phyloP scores from a whole-genome alignment of 2,888 invertebrate genomes.

The Cryptophagus acutangulus region DNA sequence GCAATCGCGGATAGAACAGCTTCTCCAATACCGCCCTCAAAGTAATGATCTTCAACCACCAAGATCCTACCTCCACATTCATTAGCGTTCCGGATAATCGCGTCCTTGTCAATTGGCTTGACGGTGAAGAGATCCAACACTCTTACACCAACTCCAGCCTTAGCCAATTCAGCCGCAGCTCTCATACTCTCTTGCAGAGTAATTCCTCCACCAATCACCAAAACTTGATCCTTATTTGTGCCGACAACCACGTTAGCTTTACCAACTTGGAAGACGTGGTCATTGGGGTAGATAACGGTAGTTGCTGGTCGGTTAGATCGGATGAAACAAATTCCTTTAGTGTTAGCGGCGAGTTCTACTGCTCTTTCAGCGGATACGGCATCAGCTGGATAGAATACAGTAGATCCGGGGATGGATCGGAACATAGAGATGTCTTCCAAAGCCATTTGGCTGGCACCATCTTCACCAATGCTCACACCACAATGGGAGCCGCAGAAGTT shows the following conservation, averaged over 20 bases:
- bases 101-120: constrained; percentile 81
- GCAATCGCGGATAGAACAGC: constrained; percentile 79
- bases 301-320: constrained; percentile 91
- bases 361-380: constrained; percentile 92
- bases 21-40: constrained; percentile 91
- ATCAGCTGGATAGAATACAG: constrained; percentile 78
- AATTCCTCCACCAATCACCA: constrained; percentile 85
- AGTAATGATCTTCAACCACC: constrained; percentile 95
- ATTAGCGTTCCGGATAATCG: constrained; percentile 66
- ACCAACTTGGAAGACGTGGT: constrained; percentile 75
- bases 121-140: constrained; percentile 91
- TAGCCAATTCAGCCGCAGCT: constrained; percentile 69
- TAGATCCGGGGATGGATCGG: constrained; percentile 78
- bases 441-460: constrained; percentile 99
- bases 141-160: constrained; percentile 63
- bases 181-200: constrained; percentile 82
- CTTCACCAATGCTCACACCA: constrained; percentile 97
- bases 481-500: constrained; percentile 96
- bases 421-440: constrained; percentile 96
- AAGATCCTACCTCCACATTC: constrained; percentile 73
- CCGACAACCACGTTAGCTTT: constrained; percentile 71
- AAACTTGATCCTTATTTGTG: constrained; percentile 66
- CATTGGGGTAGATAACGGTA: constrained; percentile 75
- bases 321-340: constrained; percentile 83
- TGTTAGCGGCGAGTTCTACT: constrained; percentile 92